A percentile compares a stretch with the other conserved stretches of the same genome.
Evolutionary conservation across 2,888 invertebrate species (phyloP).

Genomic region (Orgyia antiqua): DNA sequence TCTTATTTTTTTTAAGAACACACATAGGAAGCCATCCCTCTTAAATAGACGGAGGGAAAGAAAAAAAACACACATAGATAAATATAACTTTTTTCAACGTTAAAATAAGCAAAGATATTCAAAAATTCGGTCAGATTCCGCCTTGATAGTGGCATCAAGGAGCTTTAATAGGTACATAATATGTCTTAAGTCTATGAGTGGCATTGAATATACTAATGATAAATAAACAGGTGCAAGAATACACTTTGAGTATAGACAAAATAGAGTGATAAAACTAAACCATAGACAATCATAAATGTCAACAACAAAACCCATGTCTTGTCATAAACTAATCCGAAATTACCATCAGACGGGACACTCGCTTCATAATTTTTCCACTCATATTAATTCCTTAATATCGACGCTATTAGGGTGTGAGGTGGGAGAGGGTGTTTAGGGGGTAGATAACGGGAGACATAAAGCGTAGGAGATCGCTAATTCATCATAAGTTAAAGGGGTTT

Average conservation of each 20-base stretch:
- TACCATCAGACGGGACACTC: constrained; percentile 29
- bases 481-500: constrained; percentile 79
- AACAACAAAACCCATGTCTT: constrained; percentile 4
- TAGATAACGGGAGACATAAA: constrained; percentile 75
- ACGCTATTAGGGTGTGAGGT: constrained; percentile 39
- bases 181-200: too few species aligned
- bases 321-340: constrained; percentile 17
- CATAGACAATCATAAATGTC: constrained; percentile 5
- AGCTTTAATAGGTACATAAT: too few species aligned
- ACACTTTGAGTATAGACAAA: too few species aligned
- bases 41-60: too few species aligned
- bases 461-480: constrained; percentile 78
- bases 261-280: background rate
- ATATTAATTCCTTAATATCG: constrained; percentile 74
- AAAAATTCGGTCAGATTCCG: too few species aligned
- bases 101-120: too few species aligned
- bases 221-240: too few species aligned
- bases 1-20: background rate
- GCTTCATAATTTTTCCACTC: constrained; percentile 62
- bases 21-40: too few species aligned
- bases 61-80: too few species aligned
- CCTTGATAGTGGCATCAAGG: too few species aligned
- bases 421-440: constrained; percentile 33
- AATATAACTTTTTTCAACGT: too few species aligned
- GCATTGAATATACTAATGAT: too few species aligned